Conservation (phyloP, 37 sponge, comb jelly and placozoan genomes). For the Halichondria panicea region DNA sequence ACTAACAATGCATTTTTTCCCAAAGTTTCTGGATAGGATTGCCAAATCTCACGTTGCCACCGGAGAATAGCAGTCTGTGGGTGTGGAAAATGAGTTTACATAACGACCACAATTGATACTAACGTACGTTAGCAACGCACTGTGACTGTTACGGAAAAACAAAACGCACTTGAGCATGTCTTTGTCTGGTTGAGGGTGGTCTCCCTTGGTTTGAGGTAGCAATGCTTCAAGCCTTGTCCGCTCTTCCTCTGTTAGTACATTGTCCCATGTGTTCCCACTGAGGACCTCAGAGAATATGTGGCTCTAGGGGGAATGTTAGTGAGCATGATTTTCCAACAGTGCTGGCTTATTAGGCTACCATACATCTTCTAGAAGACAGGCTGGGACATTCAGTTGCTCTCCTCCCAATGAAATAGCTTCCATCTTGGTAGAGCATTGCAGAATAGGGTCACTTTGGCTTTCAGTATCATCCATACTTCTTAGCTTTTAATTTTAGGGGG, state of each 20-base stretch:
- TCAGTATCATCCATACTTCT: too few relatives aligned
- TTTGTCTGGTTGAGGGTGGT: too few relatives aligned
- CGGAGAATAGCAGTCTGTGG: conserved; percentile 40
- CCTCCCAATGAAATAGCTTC: too few relatives aligned
- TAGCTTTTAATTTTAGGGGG: too few relatives aligned
- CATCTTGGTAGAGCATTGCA: too few relatives aligned
- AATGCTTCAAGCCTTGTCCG: conserved; percentile 39
- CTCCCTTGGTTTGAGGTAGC: conserved; percentile 21
- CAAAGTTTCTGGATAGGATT: conserved; percentile 53
- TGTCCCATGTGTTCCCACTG: conserved; percentile 53
- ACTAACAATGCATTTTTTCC: conserved; percentile 49
- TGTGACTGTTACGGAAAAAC: too few relatives aligned
- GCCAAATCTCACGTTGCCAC: conserved; percentile 62
- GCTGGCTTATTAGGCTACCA: neutral
- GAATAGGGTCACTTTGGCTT: too few relatives aligned
- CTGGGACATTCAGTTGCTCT: conserved; percentile 52
- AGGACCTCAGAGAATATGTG: conserved; percentile 68
- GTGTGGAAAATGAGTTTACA: neutral
- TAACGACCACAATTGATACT: neutral
- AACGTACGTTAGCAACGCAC: too few relatives aligned
- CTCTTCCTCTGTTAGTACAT: conserved; percentile 67
- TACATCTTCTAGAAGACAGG: conserved; percentile 51
- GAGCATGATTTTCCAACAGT: neutral
- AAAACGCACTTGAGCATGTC: too few relatives aligned
- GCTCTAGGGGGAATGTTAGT: conserved; percentile 20